Percentiles rank a stretch among this genome's conserved stretches.
These are phyloP conservation scores for Mnemiopsis leidyi DNA, from an alignment of 37 sponge, comb jelly and placozoan species.

Conservation along the genomic window DNA sequence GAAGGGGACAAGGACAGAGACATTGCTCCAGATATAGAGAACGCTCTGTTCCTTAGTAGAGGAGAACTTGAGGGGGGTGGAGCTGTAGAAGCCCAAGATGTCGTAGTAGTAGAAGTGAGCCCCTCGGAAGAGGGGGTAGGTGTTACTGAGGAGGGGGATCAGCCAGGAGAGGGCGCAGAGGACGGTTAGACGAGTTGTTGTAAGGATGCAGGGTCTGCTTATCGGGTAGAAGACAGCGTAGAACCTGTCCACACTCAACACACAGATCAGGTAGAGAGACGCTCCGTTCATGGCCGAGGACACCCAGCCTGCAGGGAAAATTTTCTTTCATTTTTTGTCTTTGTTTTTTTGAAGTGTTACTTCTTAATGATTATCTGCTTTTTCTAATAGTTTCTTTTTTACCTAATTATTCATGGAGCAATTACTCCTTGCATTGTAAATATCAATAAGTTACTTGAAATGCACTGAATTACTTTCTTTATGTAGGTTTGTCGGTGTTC, in stretches of 20 bases:
- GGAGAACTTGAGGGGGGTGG: conserved; percentile 37
- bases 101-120: conserved; percentile 45
- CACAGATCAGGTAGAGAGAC: conserved; percentile 23
- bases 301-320: conserved; percentile 27
- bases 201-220: background rate
- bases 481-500: too few species aligned
- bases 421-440: too few species aligned
- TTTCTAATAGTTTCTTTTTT: too few species aligned
- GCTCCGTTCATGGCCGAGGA: conserved; percentile 56
- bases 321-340: too few species aligned
- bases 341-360: too few species aligned
- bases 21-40: background rate
- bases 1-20: conserved; percentile 4
- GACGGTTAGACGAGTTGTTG: background rate
- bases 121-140: conserved; percentile 20
- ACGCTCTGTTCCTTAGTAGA: background rate
- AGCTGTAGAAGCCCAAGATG: background rate
- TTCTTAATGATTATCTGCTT: too few species aligned
- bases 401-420: too few species aligned
- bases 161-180: background rate
- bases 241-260: conserved; percentile 1
- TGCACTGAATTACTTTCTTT: too few species aligned
- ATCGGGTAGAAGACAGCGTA: conserved; percentile 51
- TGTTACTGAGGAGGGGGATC: background rate
- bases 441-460: too few species aligned